Conservation (phyloP, 2,888 invertebrate species). For the Tetragonula carbonaria region DNA sequence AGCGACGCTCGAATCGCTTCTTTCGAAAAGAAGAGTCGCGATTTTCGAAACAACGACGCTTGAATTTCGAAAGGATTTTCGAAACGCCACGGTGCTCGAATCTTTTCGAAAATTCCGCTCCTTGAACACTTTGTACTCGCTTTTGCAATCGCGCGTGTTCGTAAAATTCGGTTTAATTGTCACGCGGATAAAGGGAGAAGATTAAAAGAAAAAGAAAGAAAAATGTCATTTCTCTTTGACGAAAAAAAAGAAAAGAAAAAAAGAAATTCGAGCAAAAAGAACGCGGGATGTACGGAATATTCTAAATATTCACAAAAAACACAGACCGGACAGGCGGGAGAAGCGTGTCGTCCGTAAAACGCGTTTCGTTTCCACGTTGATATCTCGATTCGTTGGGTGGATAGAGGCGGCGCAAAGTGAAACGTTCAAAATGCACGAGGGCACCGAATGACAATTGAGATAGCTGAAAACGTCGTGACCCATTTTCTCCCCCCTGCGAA, state of each 20-base stretch:
- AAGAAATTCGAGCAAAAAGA: background rate
- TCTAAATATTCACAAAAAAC: too few relatives aligned
- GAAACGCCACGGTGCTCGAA: background rate
- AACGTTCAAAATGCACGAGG: background rate
- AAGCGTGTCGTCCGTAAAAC: background rate
- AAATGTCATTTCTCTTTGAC: too few relatives aligned
- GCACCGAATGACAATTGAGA: background rate
- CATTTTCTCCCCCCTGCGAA: background rate
- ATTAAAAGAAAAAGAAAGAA: too few relatives aligned
- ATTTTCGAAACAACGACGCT: background rate
- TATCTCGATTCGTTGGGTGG: background rate
- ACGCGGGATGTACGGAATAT: too few relatives aligned
- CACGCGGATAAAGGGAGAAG: too few relatives aligned
- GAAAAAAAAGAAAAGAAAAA: background rate
- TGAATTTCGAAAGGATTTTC: background rate
- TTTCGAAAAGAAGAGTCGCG: background rate
- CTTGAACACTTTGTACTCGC: too few relatives aligned
- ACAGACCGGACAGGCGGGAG: too few relatives aligned
- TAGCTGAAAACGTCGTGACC: constrained; percentile 6
- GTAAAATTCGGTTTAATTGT: background rate
- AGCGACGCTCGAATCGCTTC: background rate
- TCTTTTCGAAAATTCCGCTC: background rate
- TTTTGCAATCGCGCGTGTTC: too few relatives aligned
- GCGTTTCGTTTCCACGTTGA: background rate
- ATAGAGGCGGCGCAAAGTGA: background rate